Base-by-base conservation (phyloP, 2,888 invertebrate species). In the Calameuta pallipes region DNA sequence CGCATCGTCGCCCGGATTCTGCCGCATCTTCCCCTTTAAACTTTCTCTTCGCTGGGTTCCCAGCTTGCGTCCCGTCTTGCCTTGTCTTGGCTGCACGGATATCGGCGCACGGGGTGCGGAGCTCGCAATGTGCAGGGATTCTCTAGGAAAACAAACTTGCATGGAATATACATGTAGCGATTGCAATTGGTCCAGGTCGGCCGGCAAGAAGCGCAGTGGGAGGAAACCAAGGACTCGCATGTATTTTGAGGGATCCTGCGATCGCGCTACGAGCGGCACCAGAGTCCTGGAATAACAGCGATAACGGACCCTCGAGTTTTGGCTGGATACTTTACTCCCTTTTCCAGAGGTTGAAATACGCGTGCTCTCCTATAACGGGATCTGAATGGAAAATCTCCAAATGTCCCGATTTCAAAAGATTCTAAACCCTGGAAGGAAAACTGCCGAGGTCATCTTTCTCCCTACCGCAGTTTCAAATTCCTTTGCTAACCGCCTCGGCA, bases 131-230 rank as follows among this genome's bases (percentile, higher is more conserved):
- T 84, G 82, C 83, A 78, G 82, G 83, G 85, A 86, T 87, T 85
- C 84, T 73, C 77, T 78, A 78, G 78, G 83, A 84, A 82, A 85
- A 82, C 81, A 75, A 69, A 84, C 86, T 78, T 82, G 82, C 70
- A 35, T 76, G 80, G 90, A 90, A 90, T 90, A 90, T 85, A 89
- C 89, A 90, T 90, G 87, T 84, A 84, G 85, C 85, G 87, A 89
- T 90, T 88, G 89, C 82, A 85, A 86, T 80, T 80, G 76, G 79
- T 79, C n/a, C 74, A n/a, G 13, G 11, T 1, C 30, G 34, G 35
- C n/a, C 13, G 13, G 37, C 30, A 70, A 30, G 31, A 13, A n/a
- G 70, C 70, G 70, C 0, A 23, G 70, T 70, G 30, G 15, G 30
- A 33, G 23, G 35, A 74, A 74, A 3, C 35, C 23, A 74, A 33